Conservation (phyloP, 2,888 invertebrate genomes). For the Strigamia maritima region DNA sequence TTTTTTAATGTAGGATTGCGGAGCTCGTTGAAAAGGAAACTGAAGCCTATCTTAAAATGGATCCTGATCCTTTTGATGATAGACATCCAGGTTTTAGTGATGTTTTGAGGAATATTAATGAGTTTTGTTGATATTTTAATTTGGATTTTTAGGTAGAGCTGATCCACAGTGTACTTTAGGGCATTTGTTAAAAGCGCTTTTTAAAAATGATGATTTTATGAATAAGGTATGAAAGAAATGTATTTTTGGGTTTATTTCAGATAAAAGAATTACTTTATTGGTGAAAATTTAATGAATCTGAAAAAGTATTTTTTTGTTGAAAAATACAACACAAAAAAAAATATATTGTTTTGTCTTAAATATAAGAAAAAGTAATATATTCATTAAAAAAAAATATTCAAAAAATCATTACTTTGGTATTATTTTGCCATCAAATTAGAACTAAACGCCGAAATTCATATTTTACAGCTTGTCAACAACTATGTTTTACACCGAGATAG, state of each 20-base stretch:
- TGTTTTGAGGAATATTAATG: not conserved
- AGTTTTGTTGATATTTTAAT: too few species aligned
- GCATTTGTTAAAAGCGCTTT: conserved; percentile 83
- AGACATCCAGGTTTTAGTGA: conserved; percentile 80
- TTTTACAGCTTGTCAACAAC: conserved; percentile 85
- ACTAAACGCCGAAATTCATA: too few species aligned
- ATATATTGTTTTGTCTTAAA: too few species aligned
- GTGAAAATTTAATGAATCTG: too few species aligned
- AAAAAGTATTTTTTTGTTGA: too few species aligned
- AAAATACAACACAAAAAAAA: too few species aligned
- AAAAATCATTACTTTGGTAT: too few species aligned
- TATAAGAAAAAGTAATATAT: too few species aligned
- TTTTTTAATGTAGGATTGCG: conserved; percentile 56
- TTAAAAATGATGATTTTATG: conserved; percentile 93
- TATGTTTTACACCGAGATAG: conserved; percentile 74
- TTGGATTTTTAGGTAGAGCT: conserved; percentile 61
- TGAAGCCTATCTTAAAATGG: conserved; percentile 89
- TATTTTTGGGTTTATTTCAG: too few species aligned
- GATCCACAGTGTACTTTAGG: conserved; percentile 91
- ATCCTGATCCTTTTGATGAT: conserved; percentile 98
- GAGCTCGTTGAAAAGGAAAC: conserved; percentile 90
- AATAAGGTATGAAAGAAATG: conserved; percentile 69
- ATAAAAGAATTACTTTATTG: too few species aligned
- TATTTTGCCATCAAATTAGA: too few species aligned
- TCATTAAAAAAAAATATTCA: too few species aligned